Evolutionary conservation across 2,797 vertebrate genomes (phyloP), one percentile per base, ranked within the genome.

Genomic region (Rhinichthys osculus): DNA sequence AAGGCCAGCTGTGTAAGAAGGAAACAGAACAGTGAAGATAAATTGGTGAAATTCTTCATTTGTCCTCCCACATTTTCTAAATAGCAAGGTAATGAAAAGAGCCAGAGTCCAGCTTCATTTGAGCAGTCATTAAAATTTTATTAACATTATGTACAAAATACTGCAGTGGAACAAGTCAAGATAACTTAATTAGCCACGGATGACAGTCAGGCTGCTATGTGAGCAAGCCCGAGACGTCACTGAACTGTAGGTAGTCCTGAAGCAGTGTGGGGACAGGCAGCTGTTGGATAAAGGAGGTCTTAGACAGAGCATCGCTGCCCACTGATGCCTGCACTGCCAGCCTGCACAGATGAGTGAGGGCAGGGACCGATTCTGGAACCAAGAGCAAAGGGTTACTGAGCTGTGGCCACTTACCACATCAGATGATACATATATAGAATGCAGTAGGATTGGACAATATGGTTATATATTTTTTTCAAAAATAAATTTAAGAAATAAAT

Each of bases 271-370:
- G 95, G 33, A 96, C 83, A 0, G 93, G 93, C 3, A 96, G 93
- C 90, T 86, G 90, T 40, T 89, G 89, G 73, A 95, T 90, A 0
- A 90, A 88, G 8, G 44, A 17, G 8, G 90, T 86, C 87, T 89
- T 92, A 90, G 92, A 93, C 84, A 96, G 83, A 0, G 57, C 38
- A 59, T 90, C 87, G 23, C 93, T 85, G 62, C 94, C 95, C 86
- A 95, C 77, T 23, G 86, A 10, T 1, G 54, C 77, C 47, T 93
- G 83, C 17, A 96, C 42, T 83, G 89, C 89, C 78, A 95, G 89
- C 83, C 95, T 91, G 83, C 94, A 95, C 73, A 95, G 85, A 90
- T 96, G 94, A 71, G 90, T 89, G 4, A 96, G 92, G 83, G 40
- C 7, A 54, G 95, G 92, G 38, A 94, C 8, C 3, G 85, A 88